phyloP scores from a whole-genome alignment of 2,888 invertebrate species.

The Nephrotoma guestfalica region DNA sequence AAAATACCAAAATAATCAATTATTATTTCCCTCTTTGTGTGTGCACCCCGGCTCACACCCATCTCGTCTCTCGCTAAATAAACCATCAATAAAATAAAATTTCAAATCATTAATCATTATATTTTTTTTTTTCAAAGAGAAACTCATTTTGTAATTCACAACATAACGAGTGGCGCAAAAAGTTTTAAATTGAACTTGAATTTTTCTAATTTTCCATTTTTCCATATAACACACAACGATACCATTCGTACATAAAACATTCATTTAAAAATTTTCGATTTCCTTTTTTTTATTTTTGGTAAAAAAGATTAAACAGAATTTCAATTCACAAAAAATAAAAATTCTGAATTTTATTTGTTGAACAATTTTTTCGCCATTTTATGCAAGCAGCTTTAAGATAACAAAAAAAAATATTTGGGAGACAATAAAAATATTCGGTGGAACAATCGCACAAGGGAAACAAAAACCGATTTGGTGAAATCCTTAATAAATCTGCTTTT shows the following conservation, averaged over 20 bases:
- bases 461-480: not conserved
- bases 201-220: not conserved
- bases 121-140: not conserved
- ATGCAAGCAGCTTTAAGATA: not conserved
- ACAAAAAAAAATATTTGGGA: not conserved
- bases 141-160: not conserved
- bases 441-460: not conserved
- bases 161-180: not conserved
- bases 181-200: not conserved
- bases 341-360: not conserved
- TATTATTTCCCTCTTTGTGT: not conserved
- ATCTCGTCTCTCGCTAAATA: not conserved
- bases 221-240: not conserved
- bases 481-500: not conserved
- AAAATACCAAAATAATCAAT: not conserved
- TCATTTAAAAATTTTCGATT: not conserved
- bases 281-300: not conserved
- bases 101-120: not conserved
- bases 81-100: not conserved
- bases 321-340: not conserved
- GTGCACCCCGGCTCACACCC: not conserved
- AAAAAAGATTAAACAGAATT: not conserved
- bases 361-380: not conserved
- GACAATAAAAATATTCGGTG: not conserved
- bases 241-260: not conserved